Conservation (phyloP, 2,113 vertebrate genomes). For the Notothenia rossii region DNA sequence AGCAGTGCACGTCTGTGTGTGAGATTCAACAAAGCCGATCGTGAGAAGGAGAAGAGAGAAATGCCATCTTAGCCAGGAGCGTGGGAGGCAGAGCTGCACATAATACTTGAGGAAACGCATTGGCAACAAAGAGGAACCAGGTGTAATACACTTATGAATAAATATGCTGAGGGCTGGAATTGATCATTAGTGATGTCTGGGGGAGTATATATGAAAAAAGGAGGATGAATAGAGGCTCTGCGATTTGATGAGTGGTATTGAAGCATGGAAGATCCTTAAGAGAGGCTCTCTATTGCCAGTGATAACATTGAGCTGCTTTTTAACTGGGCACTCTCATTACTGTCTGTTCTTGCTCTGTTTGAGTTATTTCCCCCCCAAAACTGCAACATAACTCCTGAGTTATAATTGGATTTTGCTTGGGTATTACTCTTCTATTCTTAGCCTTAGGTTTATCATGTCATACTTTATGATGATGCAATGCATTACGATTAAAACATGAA, state of each 20-base stretch:
- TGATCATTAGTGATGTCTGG: constrained; percentile 71
- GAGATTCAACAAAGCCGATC: constrained; percentile 41
- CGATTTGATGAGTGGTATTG: constrained; percentile 60
- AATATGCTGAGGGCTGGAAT: constrained; percentile 67
- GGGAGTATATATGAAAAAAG: constrained; percentile 28
- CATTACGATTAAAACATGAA: neutral
- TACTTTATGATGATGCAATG: constrained; percentile 8
- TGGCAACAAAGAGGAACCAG: constrained; percentile 69
- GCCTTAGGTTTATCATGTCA: neutral
- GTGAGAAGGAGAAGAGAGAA: constrained; percentile 47
- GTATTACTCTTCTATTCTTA: neutral
- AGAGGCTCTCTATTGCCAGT: constrained; percentile 42
- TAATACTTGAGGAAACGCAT: constrained; percentile 70
- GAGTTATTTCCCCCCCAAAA: constrained; percentile 1
- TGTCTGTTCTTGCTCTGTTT: constrained; percentile 17
- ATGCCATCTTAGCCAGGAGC: constrained; percentile 50
- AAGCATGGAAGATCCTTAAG: constrained; percentile 51
- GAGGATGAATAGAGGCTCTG: constrained; percentile 36
- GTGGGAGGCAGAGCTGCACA: constrained; percentile 59
- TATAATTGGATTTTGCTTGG: constrained; percentile 13
- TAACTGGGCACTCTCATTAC: constrained; percentile 35
- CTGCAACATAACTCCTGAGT: neutral
- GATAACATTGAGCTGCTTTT: constrained; percentile 27
- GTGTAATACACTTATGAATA: constrained; percentile 77
- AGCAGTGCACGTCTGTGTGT: neutral